Evolutionary conservation across 2,888 invertebrate species (phyloP).

Genomic region (Stictocephala bisonia): DNA sequence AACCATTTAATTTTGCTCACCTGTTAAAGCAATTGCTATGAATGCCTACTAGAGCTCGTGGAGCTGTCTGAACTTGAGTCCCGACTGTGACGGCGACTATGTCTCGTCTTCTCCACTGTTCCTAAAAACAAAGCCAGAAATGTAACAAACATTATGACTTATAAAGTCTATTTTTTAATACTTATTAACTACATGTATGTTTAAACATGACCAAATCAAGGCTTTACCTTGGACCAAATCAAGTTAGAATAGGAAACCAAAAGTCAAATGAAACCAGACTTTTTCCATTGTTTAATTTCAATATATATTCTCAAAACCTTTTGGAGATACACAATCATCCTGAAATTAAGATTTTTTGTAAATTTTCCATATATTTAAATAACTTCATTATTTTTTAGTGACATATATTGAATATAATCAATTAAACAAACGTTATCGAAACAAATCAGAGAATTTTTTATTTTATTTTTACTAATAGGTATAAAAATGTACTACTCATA

Average conservation of each 20-base stretch:
- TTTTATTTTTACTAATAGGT: not conserved
- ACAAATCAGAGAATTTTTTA: not conserved
- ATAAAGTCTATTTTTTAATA: too few relatives aligned
- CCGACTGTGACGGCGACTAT: slow-evolving; percentile 41
- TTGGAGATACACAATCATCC: too few relatives aligned
- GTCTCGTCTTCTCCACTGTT: slow-evolving; percentile 37
- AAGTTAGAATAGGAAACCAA: too few relatives aligned
- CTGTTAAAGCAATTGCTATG: slow-evolving; percentile 47
- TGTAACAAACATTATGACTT: too few relatives aligned
- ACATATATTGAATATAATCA: not conserved
- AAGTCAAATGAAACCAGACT: too few relatives aligned
- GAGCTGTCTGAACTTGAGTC: slow-evolving; percentile 47
- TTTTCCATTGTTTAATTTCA: too few relatives aligned
- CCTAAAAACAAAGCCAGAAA: slow-evolving; percentile 16
- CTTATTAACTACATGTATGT: too few relatives aligned
- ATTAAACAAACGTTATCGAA: not conserved
- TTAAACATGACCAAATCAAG: too few relatives aligned
- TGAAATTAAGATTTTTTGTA: too few relatives aligned
- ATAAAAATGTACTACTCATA: not conserved
- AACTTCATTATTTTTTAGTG: not conserved
- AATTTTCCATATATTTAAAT: too few relatives aligned
- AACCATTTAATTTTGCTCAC: slow-evolving; percentile 17
- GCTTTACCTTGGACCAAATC: too few relatives aligned
- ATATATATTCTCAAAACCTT: too few relatives aligned
- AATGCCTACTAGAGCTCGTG: slow-evolving; percentile 46